These are phyloP conservation scores for Idaea straminata DNA, from an alignment of 2,888 invertebrate genomes.

Conservation along the genomic window DNA sequence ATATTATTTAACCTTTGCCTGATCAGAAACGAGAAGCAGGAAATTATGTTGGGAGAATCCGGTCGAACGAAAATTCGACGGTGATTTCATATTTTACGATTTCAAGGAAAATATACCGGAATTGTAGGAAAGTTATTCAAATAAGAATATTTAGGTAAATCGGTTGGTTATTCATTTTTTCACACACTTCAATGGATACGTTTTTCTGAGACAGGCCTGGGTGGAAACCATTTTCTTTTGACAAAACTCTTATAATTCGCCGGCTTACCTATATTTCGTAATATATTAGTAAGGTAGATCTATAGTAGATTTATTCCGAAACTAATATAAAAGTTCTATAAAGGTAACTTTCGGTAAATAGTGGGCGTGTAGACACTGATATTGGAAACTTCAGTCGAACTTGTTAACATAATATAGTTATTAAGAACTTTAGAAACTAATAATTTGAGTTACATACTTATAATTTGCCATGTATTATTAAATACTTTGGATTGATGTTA, in stretches of 20 bases:
- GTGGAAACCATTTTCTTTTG: not conserved
- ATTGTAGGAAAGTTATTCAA: slow-evolving; percentile 32
- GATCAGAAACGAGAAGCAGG: slow-evolving; percentile 22
- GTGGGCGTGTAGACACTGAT: slow-evolving; percentile 14
- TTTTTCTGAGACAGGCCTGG: not conserved
- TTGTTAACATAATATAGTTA: slow-evolving; percentile 14
- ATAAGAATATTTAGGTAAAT: slow-evolving; percentile 30
- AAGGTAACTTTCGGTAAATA: slow-evolving; percentile 8
- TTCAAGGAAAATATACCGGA: slow-evolving; percentile 24
- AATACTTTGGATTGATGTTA: not conserved
- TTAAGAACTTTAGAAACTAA: slow-evolving; percentile 10
- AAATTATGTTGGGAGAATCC: slow-evolving; percentile 28
- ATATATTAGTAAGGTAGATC: not conserved
- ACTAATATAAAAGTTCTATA: slow-evolving; percentile 8
- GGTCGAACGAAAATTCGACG: slow-evolving; percentile 16
- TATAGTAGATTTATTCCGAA: slow-evolving; percentile 6
- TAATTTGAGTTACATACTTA: slow-evolving; percentile 1
- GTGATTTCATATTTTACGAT: slow-evolving; percentile 28
- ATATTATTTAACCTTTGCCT: slow-evolving; percentile 23
- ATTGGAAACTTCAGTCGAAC: slow-evolving; percentile 11
- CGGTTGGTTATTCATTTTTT: slow-evolving; percentile 8
- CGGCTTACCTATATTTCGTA: not conserved
- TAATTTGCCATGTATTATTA: not conserved
- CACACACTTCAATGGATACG: slow-evolving; percentile 2
- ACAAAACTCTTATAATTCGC: not conserved